Conservation (phyloP, 2,113 vertebrate genomes). For the Gallinago undulata region DNA sequence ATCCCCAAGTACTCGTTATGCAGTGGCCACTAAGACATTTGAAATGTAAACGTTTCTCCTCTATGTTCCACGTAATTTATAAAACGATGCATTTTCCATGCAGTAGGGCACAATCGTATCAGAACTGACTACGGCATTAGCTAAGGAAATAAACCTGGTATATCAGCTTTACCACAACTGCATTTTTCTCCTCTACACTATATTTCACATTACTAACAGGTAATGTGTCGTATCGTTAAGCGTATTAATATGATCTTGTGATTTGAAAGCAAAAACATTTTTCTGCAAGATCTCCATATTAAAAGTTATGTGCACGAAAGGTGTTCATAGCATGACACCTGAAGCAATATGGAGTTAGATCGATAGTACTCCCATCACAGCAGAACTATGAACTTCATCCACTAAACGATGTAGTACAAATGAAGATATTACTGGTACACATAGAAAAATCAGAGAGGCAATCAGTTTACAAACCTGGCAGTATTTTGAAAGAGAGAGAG, state of each 20-base stretch:
- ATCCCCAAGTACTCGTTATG: constrained; percentile 60
- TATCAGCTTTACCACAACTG: constrained; percentile 53
- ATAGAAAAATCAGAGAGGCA: constrained; percentile 73
- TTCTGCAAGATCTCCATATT: constrained; percentile 42
- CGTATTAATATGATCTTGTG: constrained; percentile 28
- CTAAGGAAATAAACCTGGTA: constrained; percentile 40
- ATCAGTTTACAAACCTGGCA: constrained; percentile 77
- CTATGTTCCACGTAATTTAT: constrained; percentile 41
- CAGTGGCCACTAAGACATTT: constrained; percentile 60
- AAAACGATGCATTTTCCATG: constrained; percentile 68
- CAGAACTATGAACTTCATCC: constrained; percentile 34
- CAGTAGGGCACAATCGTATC: constrained; percentile 37
- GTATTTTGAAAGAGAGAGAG: constrained; percentile 65
- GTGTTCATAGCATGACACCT: constrained; percentile 52
- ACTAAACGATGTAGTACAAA: constrained; percentile 57
- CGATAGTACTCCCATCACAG: constrained; percentile 14
- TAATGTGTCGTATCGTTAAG: constrained; percentile 40
- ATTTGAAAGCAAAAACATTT: constrained; percentile 34
- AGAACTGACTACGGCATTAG: constrained; percentile 43
- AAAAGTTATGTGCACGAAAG: constrained; percentile 59
- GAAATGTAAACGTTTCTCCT: constrained; percentile 65
- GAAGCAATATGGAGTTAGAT: constrained; percentile 49
- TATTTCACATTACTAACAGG: constrained; percentile 53
- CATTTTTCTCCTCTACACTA: constrained; percentile 34
- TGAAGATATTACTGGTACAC: constrained; percentile 46